Base-by-base conservation (phyloP, 2,113 vertebrate genomes). In the Channa maculata region DNA sequence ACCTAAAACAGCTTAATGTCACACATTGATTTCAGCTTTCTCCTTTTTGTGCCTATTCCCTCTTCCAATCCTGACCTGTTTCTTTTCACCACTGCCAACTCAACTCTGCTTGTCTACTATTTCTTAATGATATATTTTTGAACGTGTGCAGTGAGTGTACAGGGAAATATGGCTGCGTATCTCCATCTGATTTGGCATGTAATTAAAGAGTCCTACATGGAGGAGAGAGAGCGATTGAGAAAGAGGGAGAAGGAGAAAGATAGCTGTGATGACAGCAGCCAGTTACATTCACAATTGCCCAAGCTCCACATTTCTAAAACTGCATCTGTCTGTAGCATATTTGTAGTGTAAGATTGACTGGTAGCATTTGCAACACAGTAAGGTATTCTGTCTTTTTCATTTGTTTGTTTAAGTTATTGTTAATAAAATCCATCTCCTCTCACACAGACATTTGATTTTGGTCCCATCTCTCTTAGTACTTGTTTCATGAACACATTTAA, bases 161-260 rank as follows among this genome's bases (percentile, higher is more conserved):
- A 63, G 61, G 68, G 69, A 84, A 79, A 82, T 49, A 67, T 57
- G 75, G 45, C 59, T 10, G 54, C 81, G 77, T 74, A 68, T 74
- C 79, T 77, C 74, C 51, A 75, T 82, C 77, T 76, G 72, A 88
- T 88, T 65, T 83, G 83, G 77, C 87, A 74, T 86, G 88, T 90
- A 91, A 92, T 93, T 93, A 93, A 92, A 89, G 86, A 82, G 80
- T 72, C 71, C 37, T 81, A 65, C 76, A 84, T 71, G 63, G 54
- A 55, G 48, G 57, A 75, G 54, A 66, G 38, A 65, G 71, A 79
- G 67, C n/a, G 75, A 59, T 71, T 14, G 71, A 68, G 70, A 52
- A 1, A 52, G 64, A 43, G 64, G 52, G 79, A 46, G 41, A 71
- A 12, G 0, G 4, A 12, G 8, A 68, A 41, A 64, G 51, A 66